These are phyloP conservation scores for Megaceryle alcyon DNA, from an alignment of 2,797 vertebrate genomes.

Conservation along the genomic window DNA sequence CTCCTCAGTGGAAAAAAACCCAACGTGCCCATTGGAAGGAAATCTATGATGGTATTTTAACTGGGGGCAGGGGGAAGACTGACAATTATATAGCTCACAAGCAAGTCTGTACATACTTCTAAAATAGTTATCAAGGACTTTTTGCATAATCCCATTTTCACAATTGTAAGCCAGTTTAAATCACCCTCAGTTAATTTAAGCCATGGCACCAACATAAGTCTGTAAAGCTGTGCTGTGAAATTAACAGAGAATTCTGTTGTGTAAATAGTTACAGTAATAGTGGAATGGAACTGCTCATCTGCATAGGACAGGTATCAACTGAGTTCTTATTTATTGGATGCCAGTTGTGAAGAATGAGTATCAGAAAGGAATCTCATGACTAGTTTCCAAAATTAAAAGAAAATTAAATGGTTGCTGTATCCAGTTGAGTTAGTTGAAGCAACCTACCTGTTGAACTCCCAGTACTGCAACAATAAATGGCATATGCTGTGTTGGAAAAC, in stretches of 20 bases:
- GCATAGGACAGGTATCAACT: background rate
- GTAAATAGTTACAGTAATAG: background rate
- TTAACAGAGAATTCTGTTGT: background rate
- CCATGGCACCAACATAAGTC: background rate
- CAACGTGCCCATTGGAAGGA: background rate
- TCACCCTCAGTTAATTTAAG: background rate
- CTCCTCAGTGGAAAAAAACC: background rate
- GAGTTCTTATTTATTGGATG: background rate
- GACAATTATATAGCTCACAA: background rate
- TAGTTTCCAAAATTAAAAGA: background rate
- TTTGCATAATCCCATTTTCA: background rate
- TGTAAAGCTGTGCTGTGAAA: background rate
- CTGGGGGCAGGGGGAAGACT: background rate
- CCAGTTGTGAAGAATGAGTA: background rate
- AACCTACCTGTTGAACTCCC: background rate
- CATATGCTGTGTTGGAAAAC: background rate
- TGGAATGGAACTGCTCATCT: background rate
- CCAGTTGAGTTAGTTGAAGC: background rate
- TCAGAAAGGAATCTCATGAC: background rate
- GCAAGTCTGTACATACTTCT: background rate
- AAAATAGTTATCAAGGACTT: background rate
- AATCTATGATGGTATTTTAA: background rate
- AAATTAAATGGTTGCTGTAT: background rate
- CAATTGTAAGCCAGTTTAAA: background rate
- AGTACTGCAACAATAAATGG: background rate